Conservation (phyloP, 37 sponge, comb jelly and placozoan genomes). For the Spongilla lacustris region DNA sequence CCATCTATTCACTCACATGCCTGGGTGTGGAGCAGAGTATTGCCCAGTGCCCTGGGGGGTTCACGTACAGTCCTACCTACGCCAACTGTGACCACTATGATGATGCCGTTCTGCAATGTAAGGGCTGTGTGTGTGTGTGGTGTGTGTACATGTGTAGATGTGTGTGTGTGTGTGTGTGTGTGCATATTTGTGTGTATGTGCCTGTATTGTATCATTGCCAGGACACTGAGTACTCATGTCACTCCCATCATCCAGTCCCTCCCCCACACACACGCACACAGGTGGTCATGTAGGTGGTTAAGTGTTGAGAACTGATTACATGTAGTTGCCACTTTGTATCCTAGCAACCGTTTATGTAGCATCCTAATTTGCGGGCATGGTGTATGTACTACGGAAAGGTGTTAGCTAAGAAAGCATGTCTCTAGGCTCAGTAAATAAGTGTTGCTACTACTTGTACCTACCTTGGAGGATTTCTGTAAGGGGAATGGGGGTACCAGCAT, state of each 20-base stretch:
- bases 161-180: constrained; percentile 1
- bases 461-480: too few species aligned
- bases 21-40: neutral
- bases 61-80: neutral
- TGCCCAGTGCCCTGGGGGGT: neutral
- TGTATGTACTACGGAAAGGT: neutral
- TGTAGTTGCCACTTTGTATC: neutral
- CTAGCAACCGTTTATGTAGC: neutral
- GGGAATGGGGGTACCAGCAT: too few species aligned
- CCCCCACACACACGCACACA: neutral
- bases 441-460: too few species aligned
- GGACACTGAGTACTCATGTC: too few species aligned
- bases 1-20: neutral
- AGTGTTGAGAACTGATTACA: neutral
- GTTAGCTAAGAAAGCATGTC: too few species aligned
- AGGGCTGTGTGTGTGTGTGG: neutral
- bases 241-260: too few species aligned
- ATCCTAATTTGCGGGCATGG: neutral
- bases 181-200: neutral
- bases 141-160: neutral
- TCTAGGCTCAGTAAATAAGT: too few species aligned
- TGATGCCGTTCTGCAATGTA: neutral
- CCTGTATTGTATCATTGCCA: too few species aligned
- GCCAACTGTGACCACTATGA: neutral
- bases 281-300: neutral